Conservation (phyloP, 2,888 invertebrate genomes). For the Caenorhabditis angaria region DNA sequence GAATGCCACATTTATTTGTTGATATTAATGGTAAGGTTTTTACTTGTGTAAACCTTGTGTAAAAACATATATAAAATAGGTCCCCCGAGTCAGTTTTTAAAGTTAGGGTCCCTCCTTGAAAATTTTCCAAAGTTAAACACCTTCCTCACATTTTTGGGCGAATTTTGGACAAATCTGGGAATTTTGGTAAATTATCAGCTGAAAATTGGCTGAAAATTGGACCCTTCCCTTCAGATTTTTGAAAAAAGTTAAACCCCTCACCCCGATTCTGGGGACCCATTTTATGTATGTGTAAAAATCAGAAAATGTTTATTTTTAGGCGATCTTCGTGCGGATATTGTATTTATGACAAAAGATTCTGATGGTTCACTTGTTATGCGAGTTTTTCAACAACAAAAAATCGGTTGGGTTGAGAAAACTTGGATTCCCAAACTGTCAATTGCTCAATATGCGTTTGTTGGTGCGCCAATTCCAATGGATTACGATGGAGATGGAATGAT, state of each 20-base stretch:
- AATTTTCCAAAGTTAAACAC: no score
- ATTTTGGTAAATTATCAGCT: no score
- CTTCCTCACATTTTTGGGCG: no score
- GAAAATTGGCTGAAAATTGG: no score
- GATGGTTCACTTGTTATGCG: slow-evolving; percentile 31
- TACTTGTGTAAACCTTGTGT: neutral
- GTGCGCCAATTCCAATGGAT: slow-evolving; percentile 61
- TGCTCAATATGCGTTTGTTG: slow-evolving; percentile 37
- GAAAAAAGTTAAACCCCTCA: no score
- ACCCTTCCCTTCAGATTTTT: no score
- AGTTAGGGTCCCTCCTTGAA: no score
- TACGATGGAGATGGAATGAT: slow-evolving; percentile 63
- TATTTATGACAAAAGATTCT: slow-evolving; percentile 53
- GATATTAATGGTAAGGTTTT: slow-evolving; percentile 41
- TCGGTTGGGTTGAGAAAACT: slow-evolving; percentile 19
- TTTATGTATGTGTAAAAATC: no score
- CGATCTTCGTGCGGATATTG: slow-evolving; percentile 64
- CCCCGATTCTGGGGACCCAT: no score
- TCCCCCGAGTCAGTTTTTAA: no score
- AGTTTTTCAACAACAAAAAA: slow-evolving; percentile 35
- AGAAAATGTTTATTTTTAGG: slow-evolving; percentile 16
- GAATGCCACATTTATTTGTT: slow-evolving; percentile 53
- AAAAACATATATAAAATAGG: no score
- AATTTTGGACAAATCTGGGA: no score
- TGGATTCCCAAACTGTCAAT: slow-evolving; percentile 31